These are phyloP conservation scores for Passer domesticus DNA, from an alignment of 2,113 vertebrate species.

Conservation along the genomic window DNA sequence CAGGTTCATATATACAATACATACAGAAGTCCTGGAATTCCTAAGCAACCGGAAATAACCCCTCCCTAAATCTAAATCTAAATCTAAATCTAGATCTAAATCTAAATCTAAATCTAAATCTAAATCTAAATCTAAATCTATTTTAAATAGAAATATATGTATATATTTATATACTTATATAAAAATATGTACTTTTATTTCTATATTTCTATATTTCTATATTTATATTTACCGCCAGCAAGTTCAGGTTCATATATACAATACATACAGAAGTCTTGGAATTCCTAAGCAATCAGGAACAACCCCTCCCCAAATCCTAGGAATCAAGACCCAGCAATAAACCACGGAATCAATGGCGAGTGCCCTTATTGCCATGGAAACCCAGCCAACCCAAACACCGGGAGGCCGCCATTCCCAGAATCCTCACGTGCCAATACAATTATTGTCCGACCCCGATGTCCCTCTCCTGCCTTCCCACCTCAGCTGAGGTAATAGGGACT, in stretches of 20 bases:
- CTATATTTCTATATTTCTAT: no score
- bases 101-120: no score
- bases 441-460: neutral
- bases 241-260: fast-evolving
- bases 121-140: no score
- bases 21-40: neutral
- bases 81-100: no score
- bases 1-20: fast-evolving
- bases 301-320: neutral
- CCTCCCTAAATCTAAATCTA: neutral
- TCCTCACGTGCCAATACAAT: slow-evolving; percentile 30
- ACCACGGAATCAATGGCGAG: neutral
- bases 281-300: neutral
- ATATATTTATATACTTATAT: no score
- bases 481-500: neutral
- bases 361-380: slow-evolving; percentile 13
- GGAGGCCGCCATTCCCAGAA: slow-evolving; percentile 33
- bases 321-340: neutral
- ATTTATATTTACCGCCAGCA: neutral
- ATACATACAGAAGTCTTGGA: fast-evolving
- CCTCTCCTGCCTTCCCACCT: neutral
- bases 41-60: neutral
- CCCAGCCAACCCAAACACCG: neutral
- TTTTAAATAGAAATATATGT: no score
- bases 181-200: no score